Evolutionary conservation across 2,888 invertebrate species (phyloP), one percentile per base, ranked within the genome.

Genomic region (Aromia moschata): DNA sequence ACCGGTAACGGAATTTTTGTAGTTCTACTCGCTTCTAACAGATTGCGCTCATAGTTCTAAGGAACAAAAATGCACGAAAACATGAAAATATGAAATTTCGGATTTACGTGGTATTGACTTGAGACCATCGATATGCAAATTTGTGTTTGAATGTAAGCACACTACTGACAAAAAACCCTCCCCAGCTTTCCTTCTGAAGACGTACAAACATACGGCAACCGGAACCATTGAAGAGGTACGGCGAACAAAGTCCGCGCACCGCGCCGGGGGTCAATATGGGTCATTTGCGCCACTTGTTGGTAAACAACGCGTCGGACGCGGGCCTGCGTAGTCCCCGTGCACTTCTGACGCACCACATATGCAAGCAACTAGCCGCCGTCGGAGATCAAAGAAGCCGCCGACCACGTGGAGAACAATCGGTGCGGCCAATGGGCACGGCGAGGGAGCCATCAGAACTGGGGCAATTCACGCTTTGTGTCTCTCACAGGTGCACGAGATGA

Each of bases 361-460:
- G 62, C 62, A 59, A 59, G 62, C 62, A 62, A 51, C 59, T 53
- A 58, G 49, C 54, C 53, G 46, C 51, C 47, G 52, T n/a, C n/a
- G 54, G 52, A 70, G 73, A 76, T 77, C 76, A 76, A 76, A 76
- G 72, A 67, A 46, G 60, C 72, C 72, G 66, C 66, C 61, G 59
- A 74, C 74, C 74, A 75, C 73, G 74, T 74, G 74, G 74, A 69
- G 69, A 65, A 62, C 62, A 69, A 71, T 71, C 66, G 64, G 62
- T 64, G 64, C 64, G 64, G 56, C 66, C 58, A 55, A 63, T 62
- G 51, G 57, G 55, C 44, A 44, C 55, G 58, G 58, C 57, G 56
- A 66, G 57, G 63, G 63, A 56, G 58, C 69, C 60, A 74, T 74
- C 71, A 72, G 72, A 75, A 73, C 72, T 74, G 70, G 74, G 73